phyloP scores from a whole-genome alignment of 2,888 invertebrate species.

The Drosophila emarginata region DNA sequence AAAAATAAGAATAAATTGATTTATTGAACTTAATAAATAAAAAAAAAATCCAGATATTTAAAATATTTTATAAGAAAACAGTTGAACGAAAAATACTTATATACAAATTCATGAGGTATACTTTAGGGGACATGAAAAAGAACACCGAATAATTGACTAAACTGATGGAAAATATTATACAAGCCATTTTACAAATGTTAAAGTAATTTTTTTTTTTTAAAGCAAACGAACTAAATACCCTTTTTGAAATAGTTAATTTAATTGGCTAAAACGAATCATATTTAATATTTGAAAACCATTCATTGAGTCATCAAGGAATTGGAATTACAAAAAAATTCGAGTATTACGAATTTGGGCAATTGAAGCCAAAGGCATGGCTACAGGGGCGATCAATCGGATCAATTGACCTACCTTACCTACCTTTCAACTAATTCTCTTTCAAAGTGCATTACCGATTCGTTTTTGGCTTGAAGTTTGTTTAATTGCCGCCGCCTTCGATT shows the following conservation, averaged over 20 bases:
- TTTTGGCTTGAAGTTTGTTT: conserved; percentile 4
- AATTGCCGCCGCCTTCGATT: conserved; percentile 11
- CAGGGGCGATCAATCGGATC: background rate
- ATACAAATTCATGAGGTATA: too few relatives aligned
- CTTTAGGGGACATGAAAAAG: too few relatives aligned
- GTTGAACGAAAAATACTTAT: too few relatives aligned
- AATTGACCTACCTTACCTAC: background rate
- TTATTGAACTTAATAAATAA: too few relatives aligned
- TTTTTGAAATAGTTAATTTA: too few relatives aligned
- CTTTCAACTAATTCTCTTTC: background rate
- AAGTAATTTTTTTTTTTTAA: background rate
- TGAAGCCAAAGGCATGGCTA: background rate
- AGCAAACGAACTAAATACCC: background rate
- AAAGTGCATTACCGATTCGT: conserved; percentile 1
- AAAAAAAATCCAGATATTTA: too few relatives aligned
- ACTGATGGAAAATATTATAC: too few relatives aligned
- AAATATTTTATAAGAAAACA: too few relatives aligned
- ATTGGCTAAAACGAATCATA: background rate
- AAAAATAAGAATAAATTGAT: too few relatives aligned
- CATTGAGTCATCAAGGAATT: background rate
- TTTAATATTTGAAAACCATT: background rate
- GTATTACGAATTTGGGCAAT: conserved; percentile 1
- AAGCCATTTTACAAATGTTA: too few relatives aligned
- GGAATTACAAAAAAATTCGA: background rate
- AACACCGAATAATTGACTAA: too few relatives aligned